phyloP scores from a whole-genome alignment of 2,888 invertebrate genomes.

The Pimpla rufipes region DNA sequence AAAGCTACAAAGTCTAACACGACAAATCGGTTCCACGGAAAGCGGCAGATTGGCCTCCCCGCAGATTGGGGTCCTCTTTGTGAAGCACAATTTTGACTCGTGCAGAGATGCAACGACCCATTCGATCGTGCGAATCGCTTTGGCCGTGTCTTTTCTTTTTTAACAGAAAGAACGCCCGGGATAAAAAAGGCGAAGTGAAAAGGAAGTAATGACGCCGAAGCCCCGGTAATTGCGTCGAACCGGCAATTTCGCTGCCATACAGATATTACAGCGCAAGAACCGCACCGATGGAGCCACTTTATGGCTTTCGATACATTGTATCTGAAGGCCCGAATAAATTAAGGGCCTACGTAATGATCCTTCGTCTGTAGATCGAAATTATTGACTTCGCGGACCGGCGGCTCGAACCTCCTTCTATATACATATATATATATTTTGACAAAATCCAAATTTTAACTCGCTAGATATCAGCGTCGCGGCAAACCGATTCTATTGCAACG shows the following conservation, averaged over 20 bases:
- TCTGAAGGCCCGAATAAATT: not conserved
- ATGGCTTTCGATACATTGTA: constrained; percentile 13
- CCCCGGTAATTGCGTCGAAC: constrained; percentile 3
- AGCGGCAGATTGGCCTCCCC: no score
- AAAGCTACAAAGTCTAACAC: no score
- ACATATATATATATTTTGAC: not conserved
- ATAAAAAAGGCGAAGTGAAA: not conserved
- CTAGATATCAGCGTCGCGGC: no score
- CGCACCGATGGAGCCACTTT: not conserved
- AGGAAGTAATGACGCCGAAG: not conserved
- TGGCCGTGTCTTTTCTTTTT: not conserved
- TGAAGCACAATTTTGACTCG: not conserved
- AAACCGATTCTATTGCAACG: no score
- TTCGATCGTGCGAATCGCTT: not conserved
- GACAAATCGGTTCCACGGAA: no score
- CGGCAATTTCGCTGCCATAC: not conserved
- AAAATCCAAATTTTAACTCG: no score
- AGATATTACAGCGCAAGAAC: not conserved
- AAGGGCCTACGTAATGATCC: not conserved
- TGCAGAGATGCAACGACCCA: not conserved
- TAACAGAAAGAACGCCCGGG: not conserved
- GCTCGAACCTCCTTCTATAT: not conserved
- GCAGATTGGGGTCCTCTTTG: not conserved
- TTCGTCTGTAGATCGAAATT: not conserved
- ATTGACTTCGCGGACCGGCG: not conserved